Conservation (phyloP, 1,140 invertebrate species). For the Rhyzopertha dominica region DNA sequence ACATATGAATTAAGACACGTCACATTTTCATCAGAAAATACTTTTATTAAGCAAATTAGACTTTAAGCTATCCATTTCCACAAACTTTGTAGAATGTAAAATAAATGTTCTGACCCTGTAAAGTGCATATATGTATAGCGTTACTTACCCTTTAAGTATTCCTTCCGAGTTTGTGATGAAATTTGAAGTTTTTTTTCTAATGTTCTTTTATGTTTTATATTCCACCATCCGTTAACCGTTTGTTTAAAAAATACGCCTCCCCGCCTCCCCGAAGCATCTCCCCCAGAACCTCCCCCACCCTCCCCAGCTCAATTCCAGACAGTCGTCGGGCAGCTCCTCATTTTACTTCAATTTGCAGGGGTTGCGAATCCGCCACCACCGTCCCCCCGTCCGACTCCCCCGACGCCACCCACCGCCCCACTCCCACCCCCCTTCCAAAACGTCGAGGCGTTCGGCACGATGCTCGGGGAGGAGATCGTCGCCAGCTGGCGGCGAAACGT, state of each 20-base stretch:
- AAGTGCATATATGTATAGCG: too few species aligned
- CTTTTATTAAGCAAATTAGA: too few species aligned
- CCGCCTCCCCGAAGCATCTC: constrained; percentile 42
- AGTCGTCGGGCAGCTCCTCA: constrained; percentile 39
- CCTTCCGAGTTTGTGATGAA: background rate
- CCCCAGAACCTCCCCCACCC: constrained; percentile 36
- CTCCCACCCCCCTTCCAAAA: constrained; percentile 59
- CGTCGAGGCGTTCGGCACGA: constrained; percentile 64
- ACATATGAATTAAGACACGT: too few species aligned
- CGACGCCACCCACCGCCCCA: constrained; percentile 49
- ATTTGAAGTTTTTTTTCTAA: background rate
- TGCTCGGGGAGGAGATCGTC: constrained; percentile 72
- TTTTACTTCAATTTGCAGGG: constrained; percentile 40
- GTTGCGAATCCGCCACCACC: constrained; percentile 40
- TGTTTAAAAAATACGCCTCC: constrained; percentile 22
- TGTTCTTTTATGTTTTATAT: background rate
- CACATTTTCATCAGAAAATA: too few species aligned
- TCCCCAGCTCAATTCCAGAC: constrained; percentile 44
- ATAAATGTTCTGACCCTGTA: too few species aligned
- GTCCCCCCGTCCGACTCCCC: constrained; percentile 22
- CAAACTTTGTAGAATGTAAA: too few species aligned
- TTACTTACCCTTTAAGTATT: background rate
- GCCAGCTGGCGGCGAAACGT: constrained; percentile 70
- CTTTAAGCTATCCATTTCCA: too few species aligned
- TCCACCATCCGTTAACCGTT: background rate